Evolutionary conservation across 1,140 invertebrate species (phyloP).

Genomic region (Zaprionus davidi): DNA sequence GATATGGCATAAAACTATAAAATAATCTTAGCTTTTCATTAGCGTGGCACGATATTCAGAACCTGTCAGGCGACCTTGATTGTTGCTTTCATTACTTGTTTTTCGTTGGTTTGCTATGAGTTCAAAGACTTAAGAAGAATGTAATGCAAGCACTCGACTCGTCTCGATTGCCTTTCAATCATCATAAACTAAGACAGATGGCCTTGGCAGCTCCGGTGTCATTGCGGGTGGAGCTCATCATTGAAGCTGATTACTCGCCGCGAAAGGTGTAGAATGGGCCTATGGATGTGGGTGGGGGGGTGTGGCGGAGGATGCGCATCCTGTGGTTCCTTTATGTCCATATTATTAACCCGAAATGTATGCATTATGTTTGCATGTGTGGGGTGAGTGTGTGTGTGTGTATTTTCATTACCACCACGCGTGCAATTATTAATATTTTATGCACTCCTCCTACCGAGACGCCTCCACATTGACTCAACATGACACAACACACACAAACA

Average conservation of each 20-base stretch:
- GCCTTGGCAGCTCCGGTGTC: conserved; percentile 16
- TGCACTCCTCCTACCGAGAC: conserved; percentile 53
- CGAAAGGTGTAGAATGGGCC: background rate
- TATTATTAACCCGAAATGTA: conserved; percentile 73
- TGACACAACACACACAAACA: conserved; percentile 20
- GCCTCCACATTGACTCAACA: conserved; percentile 36
- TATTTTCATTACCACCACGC: conserved; percentile 78
- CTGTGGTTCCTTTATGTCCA: conserved; percentile 29
- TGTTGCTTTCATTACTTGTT: background rate
- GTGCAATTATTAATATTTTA: conserved; percentile 80
- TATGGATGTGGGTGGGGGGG: background rate
- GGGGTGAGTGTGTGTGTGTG: conserved; percentile 46
- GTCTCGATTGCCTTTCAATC: conserved; percentile 67
- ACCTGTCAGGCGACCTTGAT: no score
- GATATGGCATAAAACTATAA: no score
- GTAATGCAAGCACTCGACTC: conserved; percentile 59
- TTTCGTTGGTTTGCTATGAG: background rate
- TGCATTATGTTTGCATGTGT: conserved; percentile 57
- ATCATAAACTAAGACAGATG: conserved; percentile 50
- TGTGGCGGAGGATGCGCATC: background rate
- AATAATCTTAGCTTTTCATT: no score
- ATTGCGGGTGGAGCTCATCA: conserved; percentile 36
- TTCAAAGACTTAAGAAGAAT: conserved; percentile 27
- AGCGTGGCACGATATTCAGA: no score
- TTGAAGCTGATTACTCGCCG: conserved; percentile 44